A percentile compares a stretch with the other conserved stretches of the same genome.
Conservation (phyloP, 2,888 invertebrate species). For the Eupithecia subumbrata region DNA sequence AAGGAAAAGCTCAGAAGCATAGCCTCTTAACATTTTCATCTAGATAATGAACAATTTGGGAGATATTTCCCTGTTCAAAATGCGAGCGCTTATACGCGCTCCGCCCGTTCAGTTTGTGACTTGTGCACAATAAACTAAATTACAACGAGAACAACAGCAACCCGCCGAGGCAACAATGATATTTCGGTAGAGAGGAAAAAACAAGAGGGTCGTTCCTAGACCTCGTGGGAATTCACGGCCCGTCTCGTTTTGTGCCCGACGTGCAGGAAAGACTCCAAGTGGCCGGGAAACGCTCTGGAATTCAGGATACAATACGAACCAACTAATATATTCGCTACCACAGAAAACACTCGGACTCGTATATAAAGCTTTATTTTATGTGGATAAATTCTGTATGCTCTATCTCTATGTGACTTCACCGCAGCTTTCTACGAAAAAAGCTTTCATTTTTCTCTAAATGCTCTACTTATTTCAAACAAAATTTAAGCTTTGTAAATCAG, state of each 20-base stretch:
- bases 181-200: conserved; percentile 76
- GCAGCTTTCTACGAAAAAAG: background rate
- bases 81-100: conserved; percentile 55
- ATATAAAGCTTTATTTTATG: conserved; percentile 30
- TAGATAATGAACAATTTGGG: conserved; percentile 55
- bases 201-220: conserved; percentile 73
- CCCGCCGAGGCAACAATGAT: conserved; percentile 69
- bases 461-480: background rate
- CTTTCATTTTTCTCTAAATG: background rate
- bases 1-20: conserved; percentile 33
- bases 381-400: conserved; percentile 26
- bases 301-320: conserved; percentile 52
- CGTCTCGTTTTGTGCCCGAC: conserved; percentile 65
- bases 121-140: conserved; percentile 76
- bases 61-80: conserved; percentile 62
- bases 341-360: conserved; percentile 36
- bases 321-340: conserved; percentile 42
- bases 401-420: background rate
- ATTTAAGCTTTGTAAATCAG: background rate
- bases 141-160: conserved; percentile 68
- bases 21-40: conserved; percentile 42
- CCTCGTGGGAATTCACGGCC: conserved; percentile 74
- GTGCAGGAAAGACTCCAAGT: conserved; percentile 56
- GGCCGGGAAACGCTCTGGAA: conserved; percentile 59
- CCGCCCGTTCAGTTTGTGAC: conserved; percentile 62